Evolutionary conservation across 2,113 vertebrate genomes (phyloP).

Genomic region (Perognathus longimembris): DNA sequence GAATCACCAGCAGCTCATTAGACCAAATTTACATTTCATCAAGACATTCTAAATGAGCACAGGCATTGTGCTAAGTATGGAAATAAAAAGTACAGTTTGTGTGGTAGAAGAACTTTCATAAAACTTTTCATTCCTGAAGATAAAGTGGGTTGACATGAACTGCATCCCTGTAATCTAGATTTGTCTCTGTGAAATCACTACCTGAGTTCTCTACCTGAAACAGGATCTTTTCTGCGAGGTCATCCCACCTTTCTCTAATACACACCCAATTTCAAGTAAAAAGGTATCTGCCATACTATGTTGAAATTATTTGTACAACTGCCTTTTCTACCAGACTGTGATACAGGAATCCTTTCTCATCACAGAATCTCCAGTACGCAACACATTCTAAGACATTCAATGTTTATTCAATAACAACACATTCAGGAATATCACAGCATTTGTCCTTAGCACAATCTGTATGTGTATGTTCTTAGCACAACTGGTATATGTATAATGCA

Average conservation of each 20-base stretch:
- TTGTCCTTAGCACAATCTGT: not conserved
- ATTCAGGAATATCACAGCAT: not conserved
- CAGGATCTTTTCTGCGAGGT: not conserved
- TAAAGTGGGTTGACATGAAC: slow-evolving; percentile 4
- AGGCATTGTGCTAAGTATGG: not conserved
- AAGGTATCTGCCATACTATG: not conserved
- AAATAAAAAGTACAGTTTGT: not conserved
- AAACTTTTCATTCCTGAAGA: not conserved
- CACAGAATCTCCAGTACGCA: not conserved
- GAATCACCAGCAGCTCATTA: not conserved
- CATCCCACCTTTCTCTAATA: not conserved
- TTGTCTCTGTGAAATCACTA: slow-evolving; percentile 29
- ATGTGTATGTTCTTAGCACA: no score
- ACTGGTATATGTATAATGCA: not conserved
- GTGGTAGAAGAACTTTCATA: not conserved
- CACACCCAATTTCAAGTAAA: not conserved
- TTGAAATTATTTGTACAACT: not conserved
- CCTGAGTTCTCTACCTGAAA: not conserved
- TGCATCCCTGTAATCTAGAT: not conserved
- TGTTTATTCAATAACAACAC: slow-evolving; percentile 12
- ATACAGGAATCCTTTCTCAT: not conserved
- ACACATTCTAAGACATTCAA: not conserved
- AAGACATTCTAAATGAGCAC: not conserved
- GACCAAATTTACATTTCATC: not conserved
- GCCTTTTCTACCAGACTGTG: not conserved